Base-by-base conservation (phyloP, 2,797 vertebrate genomes). In the Decapterus maruadsi region DNA sequence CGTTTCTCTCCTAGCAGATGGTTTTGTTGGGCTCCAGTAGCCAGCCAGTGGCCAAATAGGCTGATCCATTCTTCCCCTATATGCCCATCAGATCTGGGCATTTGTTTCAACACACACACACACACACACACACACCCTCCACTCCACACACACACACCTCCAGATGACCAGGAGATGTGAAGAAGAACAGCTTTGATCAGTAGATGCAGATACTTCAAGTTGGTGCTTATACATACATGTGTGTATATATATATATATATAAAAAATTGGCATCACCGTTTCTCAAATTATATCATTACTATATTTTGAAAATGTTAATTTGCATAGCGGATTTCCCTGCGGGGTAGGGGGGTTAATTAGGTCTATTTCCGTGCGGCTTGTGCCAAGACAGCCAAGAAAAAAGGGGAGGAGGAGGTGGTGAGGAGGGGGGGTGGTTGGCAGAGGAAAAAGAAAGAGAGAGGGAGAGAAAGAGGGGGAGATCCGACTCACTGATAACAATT, bases 251-350 rank as follows among this genome's bases (percentile, higher is more conserved):
- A 3, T 26, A 34, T 34, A 5, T 34, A 34, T 34, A 55, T 83
- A 68, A 79, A 87, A 98, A 98, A 98, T 96, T 97, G 97, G 96
- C 97, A 95, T 97, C 97, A 96, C 97, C 95, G 96, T 96, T 97
- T 95, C 96, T 98, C 96, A 98, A 99, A 98, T 98, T 95, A 98
- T 98, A 97, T 97, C 96, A 98, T 98, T 97, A 98, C 96, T 98
- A 97, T 98, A 98, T 98, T 98, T 98, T 97, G 96, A 97, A 98
- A 98, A 97, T 94, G 97, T 97, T 98, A 96, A 98, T 99, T 97
- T 98, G 96, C 96, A 97, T 96, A 96, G 96, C 92, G 96, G 96
- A 97, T 98, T 98, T 98, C 97, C 97, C 97, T 93, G 94, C 95
- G 96, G 95, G 94, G 95, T 95, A 95, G 96, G 95, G 91, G 94